Evolutionary conservation across 2,797 vertebrate genomes (phyloP).

Genomic region (Tadarida brasiliensis): DNA sequence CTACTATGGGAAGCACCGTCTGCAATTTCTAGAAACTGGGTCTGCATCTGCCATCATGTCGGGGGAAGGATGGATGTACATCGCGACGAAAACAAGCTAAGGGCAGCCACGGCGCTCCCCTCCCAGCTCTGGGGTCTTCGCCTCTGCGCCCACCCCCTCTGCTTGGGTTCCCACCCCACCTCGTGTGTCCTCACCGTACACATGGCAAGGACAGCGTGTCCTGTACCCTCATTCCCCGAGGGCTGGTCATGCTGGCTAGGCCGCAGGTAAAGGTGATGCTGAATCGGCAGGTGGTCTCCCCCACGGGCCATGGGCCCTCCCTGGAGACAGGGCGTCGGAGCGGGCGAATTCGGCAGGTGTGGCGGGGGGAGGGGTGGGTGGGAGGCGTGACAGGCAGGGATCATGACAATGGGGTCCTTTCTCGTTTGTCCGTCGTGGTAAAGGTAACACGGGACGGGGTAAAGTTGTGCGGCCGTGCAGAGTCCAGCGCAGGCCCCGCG

Average conservation of each 20-base stretch:
- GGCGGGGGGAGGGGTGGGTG: too few species aligned
- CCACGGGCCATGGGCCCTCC: accelerated
- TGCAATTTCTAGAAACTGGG: neutral
- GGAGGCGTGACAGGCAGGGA: neutral
- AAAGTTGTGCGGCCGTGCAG: neutral
- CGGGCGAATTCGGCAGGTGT: neutral
- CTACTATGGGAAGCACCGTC: neutral
- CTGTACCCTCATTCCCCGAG: neutral
- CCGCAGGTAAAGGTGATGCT: neutral
- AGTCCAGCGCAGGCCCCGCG: neutral
- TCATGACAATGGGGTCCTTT: neutral
- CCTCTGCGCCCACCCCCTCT: neutral
- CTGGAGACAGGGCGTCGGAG: neutral
- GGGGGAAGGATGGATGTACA: neutral
- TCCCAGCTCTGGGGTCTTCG: neutral
- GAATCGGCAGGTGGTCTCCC: neutral
- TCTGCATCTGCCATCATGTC: neutral
- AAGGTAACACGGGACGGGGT: neutral
- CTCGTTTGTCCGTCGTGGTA: neutral
- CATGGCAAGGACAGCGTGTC: neutral
- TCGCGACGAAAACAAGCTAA: neutral
- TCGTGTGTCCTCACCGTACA: neutral
- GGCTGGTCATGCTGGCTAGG: neutral
- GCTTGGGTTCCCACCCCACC: neutral
- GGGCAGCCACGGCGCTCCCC: accelerated